A percentile compares a stretch with the other conserved stretches of the same genome.
Conservation (phyloP, 2,888 invertebrate genomes). For the Nephrocerus scutellatus region DNA sequence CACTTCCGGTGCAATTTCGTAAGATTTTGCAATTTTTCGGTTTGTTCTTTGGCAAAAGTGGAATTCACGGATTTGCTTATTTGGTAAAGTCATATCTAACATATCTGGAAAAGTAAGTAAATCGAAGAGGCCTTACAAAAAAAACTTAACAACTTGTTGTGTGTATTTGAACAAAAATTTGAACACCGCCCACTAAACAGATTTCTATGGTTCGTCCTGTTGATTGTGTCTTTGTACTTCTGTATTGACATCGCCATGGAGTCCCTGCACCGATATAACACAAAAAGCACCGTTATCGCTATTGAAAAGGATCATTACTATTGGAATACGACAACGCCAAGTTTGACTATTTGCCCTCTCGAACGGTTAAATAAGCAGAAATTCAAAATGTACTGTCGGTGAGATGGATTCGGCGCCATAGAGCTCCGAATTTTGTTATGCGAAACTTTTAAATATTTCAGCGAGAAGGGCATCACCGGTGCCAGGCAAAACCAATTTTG, state of each 20-base stretch:
- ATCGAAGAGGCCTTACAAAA: constrained; percentile 2
- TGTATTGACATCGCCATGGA: constrained; percentile 36
- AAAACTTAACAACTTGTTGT: constrained; percentile 18
- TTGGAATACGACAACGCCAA: constrained; percentile 43
- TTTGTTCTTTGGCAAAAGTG: too few relatives aligned
- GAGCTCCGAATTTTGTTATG: too few relatives aligned
- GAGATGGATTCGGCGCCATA: constrained; percentile 13
- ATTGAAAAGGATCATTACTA: constrained; percentile 42
- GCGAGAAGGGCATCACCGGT: constrained; percentile 16
- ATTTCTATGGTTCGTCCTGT: constrained; percentile 35
- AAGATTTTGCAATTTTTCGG: too few relatives aligned
- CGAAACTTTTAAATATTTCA: constrained; percentile 7
- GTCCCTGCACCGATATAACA: constrained; percentile 38
- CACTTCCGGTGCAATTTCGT: too few relatives aligned
- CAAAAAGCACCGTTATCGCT: constrained; percentile 42
- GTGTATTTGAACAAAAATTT: too few relatives aligned
- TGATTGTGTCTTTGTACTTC: constrained; percentile 31
- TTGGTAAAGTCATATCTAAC: constrained; percentile 29
- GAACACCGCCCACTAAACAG: too few relatives aligned
- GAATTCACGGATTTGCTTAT: constrained; percentile 41
- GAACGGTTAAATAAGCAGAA: constrained; percentile 29
- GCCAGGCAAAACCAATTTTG: constrained; percentile 20
- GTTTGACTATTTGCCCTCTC: constrained; percentile 43
- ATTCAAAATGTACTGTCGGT: constrained; percentile 36
- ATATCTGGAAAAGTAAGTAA: constrained; percentile 31